These are phyloP conservation scores for Nothoprocta pentlandii DNA, from an alignment of 2,113 vertebrate species.

Conservation along the genomic window DNA sequence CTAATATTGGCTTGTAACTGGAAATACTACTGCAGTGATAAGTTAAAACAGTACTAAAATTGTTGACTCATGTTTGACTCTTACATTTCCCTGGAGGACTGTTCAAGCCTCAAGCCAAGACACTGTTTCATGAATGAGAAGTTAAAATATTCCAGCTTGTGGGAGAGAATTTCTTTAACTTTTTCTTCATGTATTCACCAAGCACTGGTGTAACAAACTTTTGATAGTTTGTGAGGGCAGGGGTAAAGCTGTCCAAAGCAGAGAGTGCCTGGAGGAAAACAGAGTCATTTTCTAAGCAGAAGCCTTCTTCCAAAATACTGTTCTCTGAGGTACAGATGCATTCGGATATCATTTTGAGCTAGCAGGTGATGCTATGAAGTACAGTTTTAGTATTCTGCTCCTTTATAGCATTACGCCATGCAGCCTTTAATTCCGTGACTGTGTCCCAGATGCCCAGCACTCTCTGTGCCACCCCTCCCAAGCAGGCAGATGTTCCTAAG, in stretches of 20 bases:
- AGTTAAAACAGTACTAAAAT: constrained; percentile 24
- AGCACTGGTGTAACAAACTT: background rate
- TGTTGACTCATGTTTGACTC: constrained; percentile 36
- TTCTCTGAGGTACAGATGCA: background rate
- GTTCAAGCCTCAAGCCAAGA: background rate
- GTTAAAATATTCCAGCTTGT: background rate
- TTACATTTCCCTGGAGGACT: background rate
- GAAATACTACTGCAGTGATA: background rate
- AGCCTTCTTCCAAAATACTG: background rate
- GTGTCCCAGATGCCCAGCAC: background rate
- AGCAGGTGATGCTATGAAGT: background rate
- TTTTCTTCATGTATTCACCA: background rate
- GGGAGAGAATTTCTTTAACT: background rate
- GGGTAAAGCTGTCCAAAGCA: background rate
- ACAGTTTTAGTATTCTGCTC: background rate
- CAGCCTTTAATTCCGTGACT: constrained; percentile 40
- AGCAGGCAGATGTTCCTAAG: constrained; percentile 42
- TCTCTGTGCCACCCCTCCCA: background rate
- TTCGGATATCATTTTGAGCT: background rate
- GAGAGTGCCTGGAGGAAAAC: background rate
- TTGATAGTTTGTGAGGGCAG: background rate
- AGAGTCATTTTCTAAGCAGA: background rate
- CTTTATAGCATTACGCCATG: background rate
- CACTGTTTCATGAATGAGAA: constrained; percentile 33
- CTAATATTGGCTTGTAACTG: constrained; percentile 12